Conservation (phyloP, 2,113 vertebrate species). For the Callorhinus ursinus region DNA sequence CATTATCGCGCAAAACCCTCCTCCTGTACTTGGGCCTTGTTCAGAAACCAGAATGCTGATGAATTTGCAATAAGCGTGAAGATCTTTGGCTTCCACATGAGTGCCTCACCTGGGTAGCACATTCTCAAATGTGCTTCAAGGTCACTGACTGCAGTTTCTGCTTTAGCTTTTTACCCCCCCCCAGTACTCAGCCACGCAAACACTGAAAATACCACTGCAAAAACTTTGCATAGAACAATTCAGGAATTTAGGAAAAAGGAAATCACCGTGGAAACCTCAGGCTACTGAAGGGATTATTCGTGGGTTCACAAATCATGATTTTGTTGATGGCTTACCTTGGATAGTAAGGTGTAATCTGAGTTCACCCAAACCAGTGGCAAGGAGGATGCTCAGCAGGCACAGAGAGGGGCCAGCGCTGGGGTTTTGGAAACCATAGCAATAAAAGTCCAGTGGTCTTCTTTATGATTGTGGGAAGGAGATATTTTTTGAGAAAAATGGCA, state of each 20-base stretch:
- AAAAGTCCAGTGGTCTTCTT: constrained; percentile 27
- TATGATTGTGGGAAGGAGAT: background rate
- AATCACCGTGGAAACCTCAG: background rate
- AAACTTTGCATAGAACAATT: background rate
- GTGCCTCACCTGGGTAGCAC: background rate
- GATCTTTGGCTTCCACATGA: background rate
- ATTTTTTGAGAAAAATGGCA: constrained; percentile 58
- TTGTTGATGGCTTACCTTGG: background rate
- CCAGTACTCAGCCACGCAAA: background rate
- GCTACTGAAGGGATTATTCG: background rate
- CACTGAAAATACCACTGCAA: background rate
- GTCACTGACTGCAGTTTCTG: background rate
- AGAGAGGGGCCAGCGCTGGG: background rate
- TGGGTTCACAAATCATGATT: background rate
- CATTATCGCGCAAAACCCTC: background rate
- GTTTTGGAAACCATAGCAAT: constrained; percentile 21
- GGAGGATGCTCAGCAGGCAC: background rate
- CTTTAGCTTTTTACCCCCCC: background rate
- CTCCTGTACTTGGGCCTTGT: background rate
- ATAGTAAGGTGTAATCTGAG: background rate
- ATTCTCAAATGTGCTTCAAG: background rate
- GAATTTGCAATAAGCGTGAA: background rate
- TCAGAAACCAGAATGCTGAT: constrained; percentile 32
- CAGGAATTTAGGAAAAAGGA: background rate
- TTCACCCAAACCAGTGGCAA: background rate